A percentile compares a stretch with the other conserved stretches of the same genome.
These are phyloP conservation scores for Priocnemis perturbator DNA, from an alignment of 2,888 invertebrate species.

Conservation along the genomic window DNA sequence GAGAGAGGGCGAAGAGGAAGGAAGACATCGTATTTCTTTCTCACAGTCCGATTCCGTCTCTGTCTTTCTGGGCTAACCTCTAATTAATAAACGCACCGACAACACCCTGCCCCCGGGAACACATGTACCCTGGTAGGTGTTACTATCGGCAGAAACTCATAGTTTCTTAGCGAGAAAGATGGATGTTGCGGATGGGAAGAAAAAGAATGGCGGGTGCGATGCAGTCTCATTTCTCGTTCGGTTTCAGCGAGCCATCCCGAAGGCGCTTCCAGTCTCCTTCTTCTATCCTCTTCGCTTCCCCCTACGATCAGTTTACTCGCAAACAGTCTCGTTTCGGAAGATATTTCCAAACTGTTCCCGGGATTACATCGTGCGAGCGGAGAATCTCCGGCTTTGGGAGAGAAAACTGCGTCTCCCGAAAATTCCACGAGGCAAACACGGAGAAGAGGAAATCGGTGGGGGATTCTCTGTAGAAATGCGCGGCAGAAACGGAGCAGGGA, in stretches of 20 bases:
- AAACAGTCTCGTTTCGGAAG: too few species aligned
- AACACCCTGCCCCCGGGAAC: constrained; percentile 51
- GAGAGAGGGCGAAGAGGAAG: constrained; percentile 8
- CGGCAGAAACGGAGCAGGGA: too few species aligned
- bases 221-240: not conserved
- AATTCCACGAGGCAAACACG: too few species aligned
- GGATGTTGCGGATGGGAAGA: constrained; percentile 25
- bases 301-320: not conserved
- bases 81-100: constrained; percentile 70
- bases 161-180: constrained; percentile 35
- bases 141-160: constrained; percentile 39
- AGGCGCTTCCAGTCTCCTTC: constrained; percentile 4
- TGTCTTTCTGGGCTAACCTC: constrained; percentile 55
- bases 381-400: too few species aligned
- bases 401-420: too few species aligned
- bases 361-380: too few species aligned
- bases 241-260: too few species aligned
- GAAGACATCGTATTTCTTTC: not conserved
- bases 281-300: constrained; percentile 8
- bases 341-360: too few species aligned
- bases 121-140: constrained; percentile 49
- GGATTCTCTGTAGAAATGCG: too few species aligned
- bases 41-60: constrained; percentile 8
- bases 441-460: too few species aligned
- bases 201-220: constrained; percentile 1